These are phyloP conservation scores for Zophobas morio DNA, from an alignment of 1,140 invertebrate species.

Conservation along the genomic window DNA sequence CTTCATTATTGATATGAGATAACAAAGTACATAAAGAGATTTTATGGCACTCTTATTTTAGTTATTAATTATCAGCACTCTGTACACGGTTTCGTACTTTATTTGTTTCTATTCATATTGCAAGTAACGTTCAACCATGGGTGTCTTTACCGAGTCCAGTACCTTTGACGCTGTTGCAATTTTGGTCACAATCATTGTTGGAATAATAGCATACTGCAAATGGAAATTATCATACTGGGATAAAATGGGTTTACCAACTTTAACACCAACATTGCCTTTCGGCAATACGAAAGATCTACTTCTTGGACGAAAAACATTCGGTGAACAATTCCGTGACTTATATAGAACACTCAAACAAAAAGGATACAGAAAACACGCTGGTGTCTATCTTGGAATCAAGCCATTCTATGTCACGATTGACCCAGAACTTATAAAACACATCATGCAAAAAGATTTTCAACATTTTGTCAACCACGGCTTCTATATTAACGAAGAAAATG, in stretches of 20 bases:
- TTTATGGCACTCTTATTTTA: too few species aligned
- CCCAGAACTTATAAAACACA: conserved; percentile 62
- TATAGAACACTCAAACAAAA: conserved; percentile 55
- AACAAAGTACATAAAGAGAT: too few species aligned
- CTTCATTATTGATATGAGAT: too few species aligned
- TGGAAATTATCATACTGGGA: conserved; percentile 59
- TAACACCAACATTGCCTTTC: conserved; percentile 60
- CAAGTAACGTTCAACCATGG: too few species aligned
- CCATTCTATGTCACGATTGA: conserved; percentile 64
- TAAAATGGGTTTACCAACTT: conserved; percentile 50
- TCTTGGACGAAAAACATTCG: conserved; percentile 29
- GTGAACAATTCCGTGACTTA: conserved; percentile 55
- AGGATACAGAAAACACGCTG: conserved; percentile 54
- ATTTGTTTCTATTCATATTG: too few species aligned
- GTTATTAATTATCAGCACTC: too few species aligned
- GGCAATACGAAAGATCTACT: conserved; percentile 60
- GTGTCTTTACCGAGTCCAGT: too few species aligned
- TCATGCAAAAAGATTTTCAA: too few species aligned
- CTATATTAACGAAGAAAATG: conserved; percentile 67
- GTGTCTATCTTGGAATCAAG: conserved; percentile 61
- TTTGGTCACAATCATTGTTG: too few species aligned
- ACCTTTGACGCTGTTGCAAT: too few species aligned
- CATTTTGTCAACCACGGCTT: conserved; percentile 65
- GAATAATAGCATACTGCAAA: conserved; percentile 47
- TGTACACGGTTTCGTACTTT: too few species aligned